phyloP scores from a whole-genome alignment of 2,797 vertebrate species.

The Xenops minutus region DNA sequence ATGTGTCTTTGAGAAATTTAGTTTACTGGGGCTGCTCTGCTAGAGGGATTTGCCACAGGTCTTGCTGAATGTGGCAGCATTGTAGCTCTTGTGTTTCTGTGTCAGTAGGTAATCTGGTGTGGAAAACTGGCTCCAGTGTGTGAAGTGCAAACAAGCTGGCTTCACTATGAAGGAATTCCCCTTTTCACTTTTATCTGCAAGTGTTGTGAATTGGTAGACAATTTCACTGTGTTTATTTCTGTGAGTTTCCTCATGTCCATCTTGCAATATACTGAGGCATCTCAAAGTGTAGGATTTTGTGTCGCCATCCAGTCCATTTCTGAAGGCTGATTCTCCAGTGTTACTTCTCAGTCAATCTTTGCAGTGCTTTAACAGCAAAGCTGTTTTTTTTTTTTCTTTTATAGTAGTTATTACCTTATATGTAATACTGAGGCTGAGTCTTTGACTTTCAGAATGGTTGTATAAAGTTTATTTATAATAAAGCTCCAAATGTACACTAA shows the following conservation, averaged over 20 bases:
- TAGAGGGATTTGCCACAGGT: background rate
- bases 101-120: background rate
- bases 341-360: background rate
- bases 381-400: background rate
- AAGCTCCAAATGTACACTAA: background rate
- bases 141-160: background rate
- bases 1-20: background rate
- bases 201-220: background rate
- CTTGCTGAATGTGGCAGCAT: background rate
- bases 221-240: background rate
- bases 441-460: background rate
- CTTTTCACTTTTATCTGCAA: background rate
- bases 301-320: background rate
- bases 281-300: background rate
- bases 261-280: background rate
- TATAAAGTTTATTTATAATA: background rate
- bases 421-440: background rate
- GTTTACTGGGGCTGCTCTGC: background rate
- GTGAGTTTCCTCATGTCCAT: background rate
- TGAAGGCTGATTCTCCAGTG: background rate
- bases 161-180: background rate
- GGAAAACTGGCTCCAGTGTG: background rate
- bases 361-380: background rate
- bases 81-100: background rate
- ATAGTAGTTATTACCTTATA: background rate